Base-by-base conservation (phyloP, 2,113 vertebrate species). In the Menidia beryllina region DNA sequence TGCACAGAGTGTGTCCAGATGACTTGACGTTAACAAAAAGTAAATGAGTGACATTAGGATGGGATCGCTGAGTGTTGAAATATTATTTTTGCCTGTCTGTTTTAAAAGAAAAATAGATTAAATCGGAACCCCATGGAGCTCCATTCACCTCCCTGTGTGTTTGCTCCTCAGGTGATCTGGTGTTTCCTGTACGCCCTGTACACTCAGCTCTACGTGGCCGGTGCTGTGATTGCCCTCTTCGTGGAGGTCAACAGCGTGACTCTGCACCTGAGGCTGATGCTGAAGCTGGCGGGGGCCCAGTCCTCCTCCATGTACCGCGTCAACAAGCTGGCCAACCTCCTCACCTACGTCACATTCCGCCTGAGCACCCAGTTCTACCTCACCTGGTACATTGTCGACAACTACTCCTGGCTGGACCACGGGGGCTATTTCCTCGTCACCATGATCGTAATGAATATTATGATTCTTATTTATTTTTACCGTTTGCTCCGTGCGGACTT, bases 211-310 rank as follows among this genome's bases (percentile, higher is more conserved):
- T 98, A 97, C 59, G 89, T 98, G 19, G 94, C 94, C 0, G 96
- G 96, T 0, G 95, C 95, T 0, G 90, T 97, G 8, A 48, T 97
- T 1, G 94, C 95, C 20, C 93, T 99, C 39, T 94, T 98, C 13
- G 97, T 99, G 75, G 97, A 99, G 86, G 93, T 98, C 81, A 99
- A 98, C 95, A 99, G 96, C 39, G 91, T 98, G 69, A 98, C 97
- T 75, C 93, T 98, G 25, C 97, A 97, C 5, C 17, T 93, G n/a
- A 92, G 97, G 36, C 95, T 98, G 91, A 88, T 98, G 93, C 88
- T 99, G 76, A 97, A 97, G 85, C 94, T 98, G 82, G 95, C 92
- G 3, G 86, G 89, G 0, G 88, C 93, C 47, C 94, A 95, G 72
- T 83, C 90, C 38, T 93, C 88, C 0, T 43, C 65, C 1, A 64